Percentiles rank a stretch among this genome's conserved stretches.
Conservation (phyloP, 2,888 invertebrate species). For the Eupithecia exiguata region DNA sequence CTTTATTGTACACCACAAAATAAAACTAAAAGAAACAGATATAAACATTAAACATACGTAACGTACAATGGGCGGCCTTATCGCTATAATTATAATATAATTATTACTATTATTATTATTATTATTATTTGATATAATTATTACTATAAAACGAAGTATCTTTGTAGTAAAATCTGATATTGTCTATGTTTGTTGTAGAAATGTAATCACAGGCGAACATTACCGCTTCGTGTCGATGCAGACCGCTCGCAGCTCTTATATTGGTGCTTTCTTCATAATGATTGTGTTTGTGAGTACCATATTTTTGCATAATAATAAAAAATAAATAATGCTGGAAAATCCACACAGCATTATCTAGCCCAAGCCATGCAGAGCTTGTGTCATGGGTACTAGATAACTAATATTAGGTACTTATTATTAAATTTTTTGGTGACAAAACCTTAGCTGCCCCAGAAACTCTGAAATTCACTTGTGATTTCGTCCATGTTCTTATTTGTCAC, state of each 20-base stretch:
- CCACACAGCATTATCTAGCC: too few relatives aligned
- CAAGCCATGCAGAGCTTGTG: too few relatives aligned
- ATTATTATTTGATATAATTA: too few relatives aligned
- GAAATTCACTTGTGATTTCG: background rate
- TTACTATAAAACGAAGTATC: background rate
- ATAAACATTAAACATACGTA: too few relatives aligned
- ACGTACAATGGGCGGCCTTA: too few relatives aligned
- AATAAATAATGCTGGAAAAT: too few relatives aligned
- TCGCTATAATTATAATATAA: too few relatives aligned
- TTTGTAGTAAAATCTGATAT: background rate
- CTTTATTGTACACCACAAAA: too few relatives aligned
- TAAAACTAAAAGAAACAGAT: too few relatives aligned
- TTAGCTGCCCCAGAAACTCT: background rate
- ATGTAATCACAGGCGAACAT: conserved; percentile 99
- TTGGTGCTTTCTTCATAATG: conserved; percentile 98
- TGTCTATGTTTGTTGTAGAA: conserved; percentile 85
- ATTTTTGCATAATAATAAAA: background rate
- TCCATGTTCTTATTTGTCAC: background rate
- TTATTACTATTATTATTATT: too few relatives aligned
- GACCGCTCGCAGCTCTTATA: conserved; percentile 97
- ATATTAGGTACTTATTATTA: too few relatives aligned
- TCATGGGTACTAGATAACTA: too few relatives aligned
- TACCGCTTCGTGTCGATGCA: conserved; percentile 99
- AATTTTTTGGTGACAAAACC: background rate
- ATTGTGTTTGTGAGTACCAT: conserved; percentile 96